Evolutionary conservation across 2,113 vertebrate genomes (phyloP).

Genomic region (Brachyistius frenatus): DNA sequence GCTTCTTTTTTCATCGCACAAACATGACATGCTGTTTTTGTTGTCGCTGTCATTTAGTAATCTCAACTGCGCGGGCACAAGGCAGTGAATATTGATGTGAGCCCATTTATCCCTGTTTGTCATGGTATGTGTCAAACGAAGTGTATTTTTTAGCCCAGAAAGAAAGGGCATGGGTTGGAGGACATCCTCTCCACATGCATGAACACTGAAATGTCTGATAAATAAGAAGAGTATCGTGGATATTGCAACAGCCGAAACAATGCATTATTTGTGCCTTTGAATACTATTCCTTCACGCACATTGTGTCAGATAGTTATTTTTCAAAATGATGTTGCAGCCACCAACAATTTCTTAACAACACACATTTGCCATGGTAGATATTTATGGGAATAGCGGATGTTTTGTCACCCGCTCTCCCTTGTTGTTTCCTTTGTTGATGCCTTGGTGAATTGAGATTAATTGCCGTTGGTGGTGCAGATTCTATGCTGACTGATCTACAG

Average conservation of each 20-base stretch:
- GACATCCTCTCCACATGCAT: conserved; percentile 66
- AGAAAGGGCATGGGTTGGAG: conserved; percentile 70
- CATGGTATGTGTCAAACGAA: conserved; percentile 66
- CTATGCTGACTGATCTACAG: conserved; percentile 37
- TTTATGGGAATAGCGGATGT: conserved; percentile 48
- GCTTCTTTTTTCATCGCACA: conserved; percentile 48
- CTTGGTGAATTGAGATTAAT: conserved; percentile 69
- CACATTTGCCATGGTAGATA: conserved; percentile 39
- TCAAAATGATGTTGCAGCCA: conserved; percentile 40
- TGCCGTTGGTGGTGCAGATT: conserved; percentile 32
- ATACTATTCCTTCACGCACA: conserved; percentile 36
- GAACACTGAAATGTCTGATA: conserved; percentile 62
- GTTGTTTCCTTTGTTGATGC: conserved; percentile 40
- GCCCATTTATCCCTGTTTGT: conserved; percentile 65
- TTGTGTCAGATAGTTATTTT: conserved; percentile 58
- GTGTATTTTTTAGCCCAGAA: conserved; percentile 36
- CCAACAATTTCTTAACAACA: conserved; percentile 33
- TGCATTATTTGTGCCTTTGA: conserved; percentile 58
- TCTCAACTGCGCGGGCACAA: conserved; percentile 62
- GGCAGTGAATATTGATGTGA: conserved; percentile 71
- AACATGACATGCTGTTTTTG: conserved; percentile 76
- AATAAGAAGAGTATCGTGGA: conserved; percentile 51
- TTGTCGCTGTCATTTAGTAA: conserved; percentile 75
- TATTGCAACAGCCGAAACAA: conserved; percentile 29
- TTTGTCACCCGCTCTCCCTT: conserved; percentile 14